Conservation (phyloP, 2,888 invertebrate species). For the Drosophila infuscata region DNA sequence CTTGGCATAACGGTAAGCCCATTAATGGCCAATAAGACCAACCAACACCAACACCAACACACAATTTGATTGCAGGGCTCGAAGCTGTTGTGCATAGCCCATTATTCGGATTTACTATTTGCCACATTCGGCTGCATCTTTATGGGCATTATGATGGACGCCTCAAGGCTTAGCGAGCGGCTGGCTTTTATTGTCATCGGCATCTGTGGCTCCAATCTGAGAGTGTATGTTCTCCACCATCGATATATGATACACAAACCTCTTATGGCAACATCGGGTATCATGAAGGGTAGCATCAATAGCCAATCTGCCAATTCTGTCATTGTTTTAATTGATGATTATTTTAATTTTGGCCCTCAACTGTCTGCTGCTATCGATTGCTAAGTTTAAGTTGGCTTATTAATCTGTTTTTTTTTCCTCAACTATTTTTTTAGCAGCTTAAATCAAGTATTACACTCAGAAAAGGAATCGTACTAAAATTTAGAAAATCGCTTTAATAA, state of each 20-base stretch:
- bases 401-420: background rate
- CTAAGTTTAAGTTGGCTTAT: background rate
- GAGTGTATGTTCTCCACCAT: slow-evolving; percentile 34
- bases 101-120: slow-evolving; percentile 57
- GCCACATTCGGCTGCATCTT: slow-evolving; percentile 24
- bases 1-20: slow-evolving; percentile 43
- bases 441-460: background rate
- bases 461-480: background rate
- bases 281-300: background rate
- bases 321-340: background rate
- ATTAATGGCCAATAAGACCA: background rate
- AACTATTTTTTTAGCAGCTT: background rate
- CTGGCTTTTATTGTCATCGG: slow-evolving; percentile 25
- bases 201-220: slow-evolving; percentile 31
- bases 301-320: background rate
- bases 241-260: background rate
- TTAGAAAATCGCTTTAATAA: too few species aligned
- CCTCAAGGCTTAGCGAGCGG: slow-evolving; percentile 47
- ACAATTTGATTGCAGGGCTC: slow-evolving; percentile 30
- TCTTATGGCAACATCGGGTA: background rate
- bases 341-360: background rate
- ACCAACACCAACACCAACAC: background rate
- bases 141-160: slow-evolving; percentile 60
- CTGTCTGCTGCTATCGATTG: background rate
- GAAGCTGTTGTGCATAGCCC: slow-evolving; percentile 1